Conservation (phyloP, 1,140 invertebrate species). For the Reticulitermes speratus region DNA sequence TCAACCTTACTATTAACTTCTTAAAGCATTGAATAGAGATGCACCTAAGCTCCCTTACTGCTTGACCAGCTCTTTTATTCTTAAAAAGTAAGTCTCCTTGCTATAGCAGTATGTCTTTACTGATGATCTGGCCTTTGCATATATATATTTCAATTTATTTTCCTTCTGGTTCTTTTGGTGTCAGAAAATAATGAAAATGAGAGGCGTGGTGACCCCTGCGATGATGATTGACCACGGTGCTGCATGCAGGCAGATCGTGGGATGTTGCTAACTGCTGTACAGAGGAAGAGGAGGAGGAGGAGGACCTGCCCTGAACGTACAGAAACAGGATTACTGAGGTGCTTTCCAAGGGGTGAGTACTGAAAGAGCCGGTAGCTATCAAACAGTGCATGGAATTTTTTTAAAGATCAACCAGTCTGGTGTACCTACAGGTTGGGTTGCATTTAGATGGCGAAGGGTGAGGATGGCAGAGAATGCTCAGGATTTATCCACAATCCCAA, state of each 20-base stretch:
- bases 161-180: neutral
- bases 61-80: neutral
- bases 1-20: neutral
- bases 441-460: neutral
- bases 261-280: neutral
- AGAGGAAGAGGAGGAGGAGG: too few species aligned
- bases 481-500: neutral
- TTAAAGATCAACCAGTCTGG: neutral
- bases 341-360: too few species aligned
- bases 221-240: neutral
- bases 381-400: conserved; percentile 1
- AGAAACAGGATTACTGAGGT: neutral
- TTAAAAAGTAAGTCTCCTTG: neutral
- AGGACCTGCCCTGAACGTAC: conserved; percentile 7
- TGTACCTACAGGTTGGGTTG: neutral
- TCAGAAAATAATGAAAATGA: conserved; percentile 10
- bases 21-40: conserved; percentile 15
- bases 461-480: neutral
- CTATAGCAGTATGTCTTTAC: neutral
- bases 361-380: neutral
- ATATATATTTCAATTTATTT: conserved; percentile 13
- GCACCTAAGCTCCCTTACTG: conserved; percentile 11
- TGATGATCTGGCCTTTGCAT: neutral
- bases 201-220: conserved; percentile 9
- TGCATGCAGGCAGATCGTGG: conserved; percentile 1